phyloP scores from a whole-genome alignment of 2,113 vertebrate genomes.

The Balaeniceps rex region DNA sequence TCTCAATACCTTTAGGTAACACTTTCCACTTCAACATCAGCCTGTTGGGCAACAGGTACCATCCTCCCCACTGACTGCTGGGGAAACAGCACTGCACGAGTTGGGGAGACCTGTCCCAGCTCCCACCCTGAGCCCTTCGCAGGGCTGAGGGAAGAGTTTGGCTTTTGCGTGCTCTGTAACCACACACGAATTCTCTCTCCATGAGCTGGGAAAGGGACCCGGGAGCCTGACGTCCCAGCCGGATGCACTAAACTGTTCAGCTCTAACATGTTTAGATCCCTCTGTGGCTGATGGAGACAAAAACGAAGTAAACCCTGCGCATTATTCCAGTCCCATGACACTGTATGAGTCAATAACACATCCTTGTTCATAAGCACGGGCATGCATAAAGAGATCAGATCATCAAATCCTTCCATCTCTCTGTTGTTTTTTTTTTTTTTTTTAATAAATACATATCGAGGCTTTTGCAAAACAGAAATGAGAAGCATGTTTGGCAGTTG shows the following conservation, averaged over 20 bases:
- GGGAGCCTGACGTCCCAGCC: background rate
- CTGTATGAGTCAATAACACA: background rate
- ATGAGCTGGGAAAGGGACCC: background rate
- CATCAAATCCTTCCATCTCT: background rate
- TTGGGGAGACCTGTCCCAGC: background rate
- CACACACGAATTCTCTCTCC: background rate
- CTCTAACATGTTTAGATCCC: background rate
- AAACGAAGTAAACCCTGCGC: background rate
- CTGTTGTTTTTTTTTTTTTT: background rate
- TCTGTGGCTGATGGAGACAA: background rate
- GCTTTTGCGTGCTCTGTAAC: background rate
- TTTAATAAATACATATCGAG: background rate
- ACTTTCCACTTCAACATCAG: background rate
- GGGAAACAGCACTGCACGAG: accelerated
- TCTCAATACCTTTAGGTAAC: background rate
- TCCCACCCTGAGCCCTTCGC: background rate
- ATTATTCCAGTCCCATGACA: background rate
- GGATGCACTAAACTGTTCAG: background rate
- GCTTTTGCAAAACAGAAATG: background rate
- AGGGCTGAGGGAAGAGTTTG: background rate
- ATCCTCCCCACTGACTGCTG: background rate
- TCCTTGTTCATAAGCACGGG: background rate
- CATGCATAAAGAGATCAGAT: background rate
- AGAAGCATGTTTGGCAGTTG: background rate
- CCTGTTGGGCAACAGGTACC: background rate